A percentile compares a stretch with the other conserved stretches of the same genome.
phyloP scores from a whole-genome alignment of 2,888 invertebrate genomes.

The Lasioglossum morio region DNA sequence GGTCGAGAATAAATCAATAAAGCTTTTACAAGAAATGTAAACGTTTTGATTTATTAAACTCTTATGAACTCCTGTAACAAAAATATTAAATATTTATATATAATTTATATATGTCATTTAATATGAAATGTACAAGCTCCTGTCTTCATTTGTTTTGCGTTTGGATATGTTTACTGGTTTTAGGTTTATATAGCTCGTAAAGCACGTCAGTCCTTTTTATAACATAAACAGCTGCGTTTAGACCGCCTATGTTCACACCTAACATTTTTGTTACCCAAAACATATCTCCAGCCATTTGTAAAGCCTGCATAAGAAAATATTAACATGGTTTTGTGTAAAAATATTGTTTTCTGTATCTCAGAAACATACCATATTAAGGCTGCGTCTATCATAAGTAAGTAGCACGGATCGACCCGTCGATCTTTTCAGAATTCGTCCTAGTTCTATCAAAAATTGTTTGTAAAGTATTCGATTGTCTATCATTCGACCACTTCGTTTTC shows the following conservation, averaged over 20 bases:
- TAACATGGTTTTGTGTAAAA: neutral
- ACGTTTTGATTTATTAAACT: constrained; percentile 38
- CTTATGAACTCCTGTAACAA: constrained; percentile 28
- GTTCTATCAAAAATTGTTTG: constrained; percentile 84
- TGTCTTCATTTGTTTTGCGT: neutral
- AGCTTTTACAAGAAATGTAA: constrained; percentile 42
- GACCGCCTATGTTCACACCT: constrained; percentile 77
- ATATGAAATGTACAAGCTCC: neutral
- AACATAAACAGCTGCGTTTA: constrained; percentile 78
- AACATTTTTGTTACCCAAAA: constrained; percentile 75
- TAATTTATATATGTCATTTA: neutral
- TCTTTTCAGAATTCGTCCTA: constrained; percentile 85
- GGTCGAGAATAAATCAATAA: constrained; percentile 18
- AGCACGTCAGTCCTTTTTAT: constrained; percentile 70
- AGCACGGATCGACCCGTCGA: constrained; percentile 85
- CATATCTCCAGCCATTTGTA: constrained; percentile 69
- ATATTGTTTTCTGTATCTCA: neutral
- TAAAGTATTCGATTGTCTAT: constrained; percentile 86
- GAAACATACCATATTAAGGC: constrained; percentile 70
- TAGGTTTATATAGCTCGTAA: constrained; percentile 60
- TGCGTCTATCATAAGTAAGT: constrained; percentile 84
- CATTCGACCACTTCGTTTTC: constrained; percentile 86
- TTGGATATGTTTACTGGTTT: neutral
- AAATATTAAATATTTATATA: constrained; percentile 29
- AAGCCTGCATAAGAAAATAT: constrained; percentile 64